Evolutionary conservation across 2,797 vertebrate genomes (phyloP), one percentile per base, ranked within the genome.

Genomic region (Mormyrops attenuatus): DNA sequence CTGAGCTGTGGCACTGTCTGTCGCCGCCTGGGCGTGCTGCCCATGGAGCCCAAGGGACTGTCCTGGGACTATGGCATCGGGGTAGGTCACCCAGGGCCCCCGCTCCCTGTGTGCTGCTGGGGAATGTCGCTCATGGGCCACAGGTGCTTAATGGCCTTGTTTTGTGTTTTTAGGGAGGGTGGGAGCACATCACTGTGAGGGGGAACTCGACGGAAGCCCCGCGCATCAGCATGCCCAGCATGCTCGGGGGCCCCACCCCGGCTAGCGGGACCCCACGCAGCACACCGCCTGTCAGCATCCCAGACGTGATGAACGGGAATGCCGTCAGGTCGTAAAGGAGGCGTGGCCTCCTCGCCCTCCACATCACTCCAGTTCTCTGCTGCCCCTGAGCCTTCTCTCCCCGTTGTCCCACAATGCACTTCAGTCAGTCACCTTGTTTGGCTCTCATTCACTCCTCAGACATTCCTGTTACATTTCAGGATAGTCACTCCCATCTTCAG

Each of bases 11-110:
- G 99, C 3, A 99, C 98, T 0, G 98, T 99, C 85, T 99, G 98
- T 88, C 98, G 96, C 38, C 96, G 99, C 4, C 95, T 96, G 0
- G 98, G 97, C 0, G 96, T 99, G 69, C 97, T 96, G 80, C 97
- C 98, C 0, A 91, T 95, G 92, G 95, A 97, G 69, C 97, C 98
- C 0, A 97, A 96, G 90, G 99, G 99, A 57, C 95, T 95, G 89
- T 96, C 97, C 0, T 99, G 98, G 98, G 98, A 99, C 93, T 99
- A 99, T 0, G 99, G 99, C 11, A 99, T 99, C 0, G 99, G 99
- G 96, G 99, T 99, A 92, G 96, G 5, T 88, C 9, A 15, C 11
- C 82, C 47, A 20, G 0, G 57, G 1, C 86, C 9, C 55, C 22
- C 17, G n/a, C n/a, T 30, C 44, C 44, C 82, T 52, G 22, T 26